Evolutionary conservation across 2,797 vertebrate genomes (phyloP).

Genomic region (Gobio occitaniae): DNA sequence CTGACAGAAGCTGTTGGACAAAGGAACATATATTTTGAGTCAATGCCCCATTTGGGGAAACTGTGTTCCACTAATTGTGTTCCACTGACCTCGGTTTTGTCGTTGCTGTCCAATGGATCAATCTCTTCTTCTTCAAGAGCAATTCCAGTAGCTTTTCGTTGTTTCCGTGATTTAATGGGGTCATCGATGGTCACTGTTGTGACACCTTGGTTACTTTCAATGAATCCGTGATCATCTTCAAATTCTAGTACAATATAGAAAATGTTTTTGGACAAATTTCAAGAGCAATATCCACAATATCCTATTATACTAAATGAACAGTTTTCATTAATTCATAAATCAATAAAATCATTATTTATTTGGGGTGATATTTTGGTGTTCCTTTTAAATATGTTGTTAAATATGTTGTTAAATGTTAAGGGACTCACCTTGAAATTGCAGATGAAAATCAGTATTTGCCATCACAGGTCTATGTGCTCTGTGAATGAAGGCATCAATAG

Average conservation of each 20-base stretch:
- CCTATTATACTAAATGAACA: not conserved
- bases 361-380: not conserved
- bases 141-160: constrained; percentile 67
- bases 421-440: constrained; percentile 64
- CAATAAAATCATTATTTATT: not conserved
- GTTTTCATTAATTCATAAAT: not conserved
- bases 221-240: constrained; percentile 82
- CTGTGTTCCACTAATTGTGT: not conserved
- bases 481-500: constrained; percentile 2
- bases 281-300: not conserved
- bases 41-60: not conserved
- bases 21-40: not conserved
- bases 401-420: not conserved
- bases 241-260: constrained; percentile 80
- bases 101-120: constrained; percentile 81
- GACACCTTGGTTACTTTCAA: constrained; percentile 79
- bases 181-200: constrained; percentile 87
- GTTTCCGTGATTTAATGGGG: constrained; percentile 71
- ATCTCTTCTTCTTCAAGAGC: constrained; percentile 78
- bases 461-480: constrained; percentile 41
- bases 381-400: not conserved
- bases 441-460: constrained; percentile 52
- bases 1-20: constrained; percentile 85
- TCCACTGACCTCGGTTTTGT: constrained; percentile 85
- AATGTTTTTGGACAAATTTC: not conserved